These are phyloP conservation scores for Pterostichus madidus DNA, from an alignment of 2,888 invertebrate genomes.

Conservation along the genomic window DNA sequence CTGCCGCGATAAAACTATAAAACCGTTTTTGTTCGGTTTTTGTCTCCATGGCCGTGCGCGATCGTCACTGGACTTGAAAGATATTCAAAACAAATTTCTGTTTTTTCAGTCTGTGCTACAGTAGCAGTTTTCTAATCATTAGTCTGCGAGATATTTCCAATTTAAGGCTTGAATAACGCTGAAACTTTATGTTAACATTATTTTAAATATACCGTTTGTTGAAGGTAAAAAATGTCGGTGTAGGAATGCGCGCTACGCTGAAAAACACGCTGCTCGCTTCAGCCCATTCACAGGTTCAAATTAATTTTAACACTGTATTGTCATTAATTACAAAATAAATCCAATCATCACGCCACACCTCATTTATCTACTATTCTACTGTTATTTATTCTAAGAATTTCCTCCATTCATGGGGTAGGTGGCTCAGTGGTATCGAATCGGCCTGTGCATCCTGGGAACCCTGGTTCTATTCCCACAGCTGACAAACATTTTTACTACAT, in stretches of 20 bases:
- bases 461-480: too few relatives aligned
- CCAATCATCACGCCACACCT: conserved; percentile 34
- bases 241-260: conserved; percentile 17
- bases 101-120: conserved; percentile 41
- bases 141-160: conserved; percentile 61
- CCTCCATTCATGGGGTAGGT: too few relatives aligned
- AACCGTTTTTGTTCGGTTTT: conserved; percentile 53
- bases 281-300: conserved; percentile 22
- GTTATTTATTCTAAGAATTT: background rate
- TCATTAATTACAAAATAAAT: conserved; percentile 50
- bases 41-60: conserved; percentile 42
- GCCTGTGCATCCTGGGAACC: too few relatives aligned
- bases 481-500: too few relatives aligned
- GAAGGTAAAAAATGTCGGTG: conserved; percentile 26
- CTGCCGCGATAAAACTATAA: conserved; percentile 58
- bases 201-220: conserved; percentile 57
- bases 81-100: conserved; percentile 65
- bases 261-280: conserved; percentile 6
- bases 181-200: conserved; percentile 57
- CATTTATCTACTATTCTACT: conserved; percentile 20
- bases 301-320: conserved; percentile 36
- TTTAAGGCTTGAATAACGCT: conserved; percentile 64
- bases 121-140: conserved; percentile 56
- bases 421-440: too few relatives aligned
- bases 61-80: conserved; percentile 64